Base-by-base conservation (phyloP, 2,113 vertebrate genomes). In the Trematocara unimaculatum region DNA sequence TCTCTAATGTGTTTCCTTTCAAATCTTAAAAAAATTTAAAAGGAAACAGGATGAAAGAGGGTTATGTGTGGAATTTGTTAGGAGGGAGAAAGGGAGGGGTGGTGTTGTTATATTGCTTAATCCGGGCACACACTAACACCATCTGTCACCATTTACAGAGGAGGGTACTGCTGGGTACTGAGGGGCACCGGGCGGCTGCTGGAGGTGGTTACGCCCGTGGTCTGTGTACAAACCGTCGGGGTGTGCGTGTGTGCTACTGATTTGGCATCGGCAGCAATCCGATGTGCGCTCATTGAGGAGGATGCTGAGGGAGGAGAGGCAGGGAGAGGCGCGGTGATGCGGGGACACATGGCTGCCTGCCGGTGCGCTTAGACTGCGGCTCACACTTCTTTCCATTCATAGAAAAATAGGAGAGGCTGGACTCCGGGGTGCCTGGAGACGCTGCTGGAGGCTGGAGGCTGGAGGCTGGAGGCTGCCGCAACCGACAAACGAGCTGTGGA, bases 141-240 rank as follows among this genome's bases (percentile, higher is more conserved):
- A 96, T 96, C 96, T 96, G 96, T 93, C 93, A 87, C 88, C 79
- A 72, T 78, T 89, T 87, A 90, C 81, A 88, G 89, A 70, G 82
- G 80, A 89, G 87, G 26, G 26, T 29, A 29, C 55, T 20, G 82
- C 64, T 10, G 82, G 79, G 45, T 55, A 45, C 45, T 54, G 47
- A 53, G 12, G 54, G 23, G 31, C 17, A 70, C 67, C 26, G 84
- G 82, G 35, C 35, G 79, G 67, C 54, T 54, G 3, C 54, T 67
- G 79, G 13, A 49, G 56, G 51, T 10, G 40, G 74, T 31, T 35
- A 6, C 49, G 85, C 83, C 80, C 55, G 45, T 60, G 53, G 60
- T 82, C 85, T 60, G 84, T 60, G 84, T 4, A 40, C 54, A 31
- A 35, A 56, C 67, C n/a, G 40, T 80, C 54, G 20, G 7, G 23